Base-by-base conservation (phyloP, 2,888 invertebrate species). In the Drosophila merina region DNA sequence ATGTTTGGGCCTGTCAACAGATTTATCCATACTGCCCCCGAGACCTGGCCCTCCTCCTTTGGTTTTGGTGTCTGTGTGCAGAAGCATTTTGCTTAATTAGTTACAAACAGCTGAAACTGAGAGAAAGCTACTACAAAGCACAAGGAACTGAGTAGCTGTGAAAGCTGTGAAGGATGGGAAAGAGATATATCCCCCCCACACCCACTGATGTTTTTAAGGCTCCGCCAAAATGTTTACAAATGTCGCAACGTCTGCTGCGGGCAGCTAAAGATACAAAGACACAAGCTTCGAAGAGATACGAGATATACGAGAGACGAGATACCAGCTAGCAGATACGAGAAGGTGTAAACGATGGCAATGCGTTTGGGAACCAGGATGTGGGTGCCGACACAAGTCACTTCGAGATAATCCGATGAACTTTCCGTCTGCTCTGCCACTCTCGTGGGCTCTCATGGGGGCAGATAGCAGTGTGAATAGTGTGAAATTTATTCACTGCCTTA, bases 1-100 rank as follows among this genome's bases (percentile, higher is more conserved):
- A 77, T 86, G 88, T 84, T 83, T 88, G 88, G 86, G 63, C 83
- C 74, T 86, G 88, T 84, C 87, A 88, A 86, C 84, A 88, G 87
- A 84, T 88, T 84, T 86, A 75, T 72, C 59, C 66, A 59, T 36
- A 49, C 47, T 26, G 12, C 55, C 55, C 36, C 28, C 4, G 20
- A 51, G 10, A 8, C 4, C n/a, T 30, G 33, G 42, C 30, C 5
- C 9, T 4, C 8, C 57, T 50, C 10, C 36, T 28, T 42, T 42
- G 40, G 45, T 14, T 51, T 48, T 20, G 20, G 49, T 64, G 42
- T 54, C 58, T 55, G 83, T 83, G 72, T 83, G 72, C 68, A 75
- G 33, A 86, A 83, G 78, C 83, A 86, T 88, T 83, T 83, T 83
- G 88, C 87, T 86, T 84, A 84, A 83, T 83, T 83, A 83, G 83